Percentiles rank a stretch among this genome's conserved stretches.
These are phyloP conservation scores for Caranx melampygus DNA, from an alignment of 2,113 vertebrate genomes.

Conservation along the genomic window DNA sequence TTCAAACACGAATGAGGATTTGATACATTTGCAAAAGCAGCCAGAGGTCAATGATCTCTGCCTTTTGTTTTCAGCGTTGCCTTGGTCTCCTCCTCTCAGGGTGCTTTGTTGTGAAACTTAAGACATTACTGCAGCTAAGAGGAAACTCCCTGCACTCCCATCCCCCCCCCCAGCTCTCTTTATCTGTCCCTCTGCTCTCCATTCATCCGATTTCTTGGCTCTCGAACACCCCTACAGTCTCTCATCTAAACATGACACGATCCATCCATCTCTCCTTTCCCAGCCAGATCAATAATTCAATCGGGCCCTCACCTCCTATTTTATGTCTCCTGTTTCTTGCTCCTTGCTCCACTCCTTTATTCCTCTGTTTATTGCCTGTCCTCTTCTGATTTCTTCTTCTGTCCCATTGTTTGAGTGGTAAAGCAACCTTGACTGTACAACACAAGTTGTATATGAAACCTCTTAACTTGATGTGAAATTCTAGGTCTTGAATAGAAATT, in stretches of 20 bases:
- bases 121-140: slow-evolving; percentile 4
- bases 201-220: slow-evolving; percentile 35
- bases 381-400: neutral
- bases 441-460: neutral
- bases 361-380: neutral
- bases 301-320: slow-evolving; percentile 40
- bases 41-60: slow-evolving; percentile 26
- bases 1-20: neutral
- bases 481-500: no score
- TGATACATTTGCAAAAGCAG: neutral
- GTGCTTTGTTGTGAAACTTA: slow-evolving; percentile 63
- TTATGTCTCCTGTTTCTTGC: slow-evolving; percentile 38
- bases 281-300: slow-evolving; percentile 82
- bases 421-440: neutral
- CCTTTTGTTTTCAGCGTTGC: slow-evolving; percentile 18
- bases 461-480: neutral
- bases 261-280: slow-evolving; percentile 72
- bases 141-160: slow-evolving; percentile 44
- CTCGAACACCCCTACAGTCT: slow-evolving; percentile 4
- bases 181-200: slow-evolving; percentile 21
- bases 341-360: slow-evolving; percentile 4
- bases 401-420: neutral
- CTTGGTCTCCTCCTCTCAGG: slow-evolving; percentile 6
- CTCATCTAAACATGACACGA: slow-evolving; percentile 68
- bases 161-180: neutral